Percentiles rank a stretch among this genome's conserved stretches.
These are phyloP conservation scores for Lycodopsis pacificus DNA, from an alignment of 2,797 vertebrate species.

Conservation along the genomic window DNA sequence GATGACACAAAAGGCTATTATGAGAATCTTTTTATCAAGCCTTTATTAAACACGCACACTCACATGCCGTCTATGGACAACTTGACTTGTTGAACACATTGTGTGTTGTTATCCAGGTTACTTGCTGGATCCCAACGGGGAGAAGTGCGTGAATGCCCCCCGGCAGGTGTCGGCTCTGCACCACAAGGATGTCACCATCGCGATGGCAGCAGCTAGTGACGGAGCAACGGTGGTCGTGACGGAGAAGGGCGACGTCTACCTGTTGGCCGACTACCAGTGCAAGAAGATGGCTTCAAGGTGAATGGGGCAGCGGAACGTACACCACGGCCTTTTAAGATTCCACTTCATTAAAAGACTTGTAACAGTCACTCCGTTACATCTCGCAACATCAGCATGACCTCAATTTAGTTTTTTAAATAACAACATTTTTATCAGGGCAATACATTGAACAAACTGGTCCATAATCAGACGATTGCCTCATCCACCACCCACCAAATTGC, in stretches of 20 bases:
- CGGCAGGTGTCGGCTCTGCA: slow-evolving; percentile 96
- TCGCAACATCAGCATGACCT: background rate
- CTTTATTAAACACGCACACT: background rate
- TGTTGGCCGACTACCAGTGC: slow-evolving; percentile 96
- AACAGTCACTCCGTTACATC: background rate
- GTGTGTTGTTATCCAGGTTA: slow-evolving; percentile 85
- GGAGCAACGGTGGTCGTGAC: slow-evolving; percentile 95
- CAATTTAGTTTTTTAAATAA: background rate
- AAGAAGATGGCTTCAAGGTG: slow-evolving; percentile 98
- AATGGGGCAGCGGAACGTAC: background rate
- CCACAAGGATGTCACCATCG: slow-evolving; percentile 90
- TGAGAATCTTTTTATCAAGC: background rate
- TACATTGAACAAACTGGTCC: background rate
- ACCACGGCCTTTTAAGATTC: background rate
- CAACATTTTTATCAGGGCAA: background rate
- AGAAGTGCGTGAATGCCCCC: slow-evolving; percentile 90
- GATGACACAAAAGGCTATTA: background rate
- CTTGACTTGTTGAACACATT: background rate
- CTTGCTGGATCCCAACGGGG: slow-evolving; percentile 95
- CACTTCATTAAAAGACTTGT: background rate
- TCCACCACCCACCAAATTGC: background rate
- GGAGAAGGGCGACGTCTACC: slow-evolving; percentile 94
- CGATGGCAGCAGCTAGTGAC: slow-evolving; percentile 92
- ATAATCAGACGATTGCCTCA: background rate
- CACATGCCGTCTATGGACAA: background rate